A percentile compares a stretch with the other conserved stretches of the same genome.
Conservation (phyloP, 92 coral and sea anemone genomes). For the Umimayanthus chanpuru region DNA sequence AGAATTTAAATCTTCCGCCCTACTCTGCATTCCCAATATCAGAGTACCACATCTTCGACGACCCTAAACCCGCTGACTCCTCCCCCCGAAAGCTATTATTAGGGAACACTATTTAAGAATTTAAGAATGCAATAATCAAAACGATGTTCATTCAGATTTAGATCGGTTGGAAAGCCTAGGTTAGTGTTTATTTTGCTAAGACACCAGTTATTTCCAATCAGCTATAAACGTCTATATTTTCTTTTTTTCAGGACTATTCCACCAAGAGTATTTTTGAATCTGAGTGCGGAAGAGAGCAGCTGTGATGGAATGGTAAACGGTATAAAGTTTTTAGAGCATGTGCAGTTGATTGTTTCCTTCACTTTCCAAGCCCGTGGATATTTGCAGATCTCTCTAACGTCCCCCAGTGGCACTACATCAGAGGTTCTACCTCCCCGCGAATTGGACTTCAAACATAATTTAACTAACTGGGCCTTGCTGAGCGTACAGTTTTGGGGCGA, state of each 20-base stretch:
- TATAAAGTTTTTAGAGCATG: neutral
- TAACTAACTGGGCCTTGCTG: neutral
- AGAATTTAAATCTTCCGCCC: no score
- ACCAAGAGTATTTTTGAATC: neutral
- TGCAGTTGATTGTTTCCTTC: neutral
- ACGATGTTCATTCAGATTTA: no score
- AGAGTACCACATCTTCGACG: no score
- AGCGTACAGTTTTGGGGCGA: conserved; percentile 50
- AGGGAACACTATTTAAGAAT: no score
- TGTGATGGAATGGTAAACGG: neutral
- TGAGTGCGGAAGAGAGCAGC: neutral
- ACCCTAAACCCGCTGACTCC: no score
- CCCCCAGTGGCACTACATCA: neutral
- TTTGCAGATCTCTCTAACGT: neutral
- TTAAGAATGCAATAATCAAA: no score
- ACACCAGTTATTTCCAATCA: no score
- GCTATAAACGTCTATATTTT: no score
- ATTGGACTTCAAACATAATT: neutral
- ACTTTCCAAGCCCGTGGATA: neutral
- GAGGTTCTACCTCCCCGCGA: neutral
- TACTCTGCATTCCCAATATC: no score
- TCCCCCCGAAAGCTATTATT: no score
- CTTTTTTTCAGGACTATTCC: neutral
- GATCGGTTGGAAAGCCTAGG: no score
- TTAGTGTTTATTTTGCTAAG: no score